Base-by-base conservation (phyloP, 2,797 vertebrate genomes). In the Sciurus carolinensis region DNA sequence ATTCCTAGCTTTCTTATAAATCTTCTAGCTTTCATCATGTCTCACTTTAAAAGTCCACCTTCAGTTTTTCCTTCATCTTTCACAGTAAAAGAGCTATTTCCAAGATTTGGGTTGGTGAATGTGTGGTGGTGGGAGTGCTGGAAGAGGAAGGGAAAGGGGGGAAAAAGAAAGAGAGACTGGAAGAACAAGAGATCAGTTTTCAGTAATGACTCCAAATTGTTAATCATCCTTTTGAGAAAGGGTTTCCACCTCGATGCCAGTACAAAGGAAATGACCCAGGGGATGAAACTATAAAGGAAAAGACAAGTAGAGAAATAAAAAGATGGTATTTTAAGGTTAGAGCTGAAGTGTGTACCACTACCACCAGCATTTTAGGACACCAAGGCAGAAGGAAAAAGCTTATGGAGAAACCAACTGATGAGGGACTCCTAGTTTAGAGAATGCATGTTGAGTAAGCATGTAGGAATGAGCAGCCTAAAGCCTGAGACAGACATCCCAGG, bases 191-290 rank as follows among this genome's bases (percentile, higher is more conserved):
- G 22, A 90, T 54, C 28, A 75, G 28, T 33, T 90, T 92, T 50
- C 54, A 59, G 39, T 17, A 82, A 52, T 30, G 44, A 69, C n/a
- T 86, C 39, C 33, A 72, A 87, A 82, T 69, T 52, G 6, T 28
- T 47, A 94, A 88, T 44, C 11, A 67, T 66, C 36, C n/a, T 84
- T 92, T 95, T 42, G 84, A 39, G 76, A 50, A 30, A 92, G 20
- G 11, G 50, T 89, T 94, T 95, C 89, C 91, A 67, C 24, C n/a
- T 64, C 30, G 26, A 13, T 57, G 24, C 22, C 28, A 59, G 24
- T 39, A 62, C 59, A 26, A 62, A 62, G 59, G 59, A 26, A 26
- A 62, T 62, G 22, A 26, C 10, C 0, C 22, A 62, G 59, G 14
- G 28, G 66, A n/a, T 54, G 28, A 42, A 87, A 66, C 47, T 54